Evolutionary conservation across 2,113 vertebrate species (phyloP).

Genomic region (Pelecanoides urinatrix): DNA sequence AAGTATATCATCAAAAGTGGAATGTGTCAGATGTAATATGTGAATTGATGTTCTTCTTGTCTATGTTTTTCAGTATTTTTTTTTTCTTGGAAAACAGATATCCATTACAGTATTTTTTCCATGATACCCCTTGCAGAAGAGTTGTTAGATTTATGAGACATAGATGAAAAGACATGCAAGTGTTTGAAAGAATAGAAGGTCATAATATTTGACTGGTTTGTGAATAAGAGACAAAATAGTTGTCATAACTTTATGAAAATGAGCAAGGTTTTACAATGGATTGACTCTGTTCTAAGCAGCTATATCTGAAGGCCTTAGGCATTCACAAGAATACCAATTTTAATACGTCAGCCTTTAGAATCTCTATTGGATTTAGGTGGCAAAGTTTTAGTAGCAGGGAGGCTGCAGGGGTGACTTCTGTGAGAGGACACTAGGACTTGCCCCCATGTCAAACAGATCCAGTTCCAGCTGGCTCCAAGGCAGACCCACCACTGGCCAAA

Average conservation of each 20-base stretch:
- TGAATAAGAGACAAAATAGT: not conserved
- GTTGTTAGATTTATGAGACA: not conserved
- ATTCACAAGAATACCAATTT: not conserved
- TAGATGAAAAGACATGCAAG: not conserved
- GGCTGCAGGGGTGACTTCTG: not conserved
- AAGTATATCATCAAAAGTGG: not conserved
- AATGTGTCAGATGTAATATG: slow-evolving; percentile 14
- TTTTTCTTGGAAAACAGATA: not conserved
- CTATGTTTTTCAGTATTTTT: not conserved
- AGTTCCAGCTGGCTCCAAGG: not conserved
- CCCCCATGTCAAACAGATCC: rapidly evolving
- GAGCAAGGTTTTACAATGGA: not conserved
- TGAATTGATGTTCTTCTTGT: slow-evolving; percentile 14
- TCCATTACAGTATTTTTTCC: not conserved
- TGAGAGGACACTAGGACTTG: not conserved
- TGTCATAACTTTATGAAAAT: not conserved
- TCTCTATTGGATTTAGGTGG: not conserved
- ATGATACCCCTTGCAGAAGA: not conserved
- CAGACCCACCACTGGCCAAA: not conserved
- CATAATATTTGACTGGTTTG: not conserved
- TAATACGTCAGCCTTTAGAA: not conserved
- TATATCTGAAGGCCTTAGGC: not conserved
- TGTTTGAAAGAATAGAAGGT: not conserved
- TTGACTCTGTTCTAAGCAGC: not conserved
- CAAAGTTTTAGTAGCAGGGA: not conserved